Percentiles rank a stretch among this genome's conserved stretches.
Conservation (phyloP, 2,797 vertebrate species). For the Brachymystax lenok region DNA sequence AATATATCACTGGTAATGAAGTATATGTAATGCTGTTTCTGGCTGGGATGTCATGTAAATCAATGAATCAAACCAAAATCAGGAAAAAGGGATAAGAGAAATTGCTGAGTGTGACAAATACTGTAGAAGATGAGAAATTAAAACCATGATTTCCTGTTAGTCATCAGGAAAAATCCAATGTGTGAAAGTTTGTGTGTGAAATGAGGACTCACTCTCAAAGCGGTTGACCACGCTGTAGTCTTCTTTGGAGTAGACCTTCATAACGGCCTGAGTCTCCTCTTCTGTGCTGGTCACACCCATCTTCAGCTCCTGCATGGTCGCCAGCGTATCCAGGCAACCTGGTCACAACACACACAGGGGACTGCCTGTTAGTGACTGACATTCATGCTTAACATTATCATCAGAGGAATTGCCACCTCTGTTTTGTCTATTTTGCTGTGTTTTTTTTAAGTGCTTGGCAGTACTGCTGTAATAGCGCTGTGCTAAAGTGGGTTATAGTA, state of each 20-base stretch:
- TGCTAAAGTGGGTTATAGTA: not conserved
- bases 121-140: not conserved
- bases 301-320: slow-evolving; percentile 98
- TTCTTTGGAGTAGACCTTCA: slow-evolving; percentile 99
- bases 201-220: slow-evolving; percentile 90
- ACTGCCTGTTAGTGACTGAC: not conserved
- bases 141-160: not conserved
- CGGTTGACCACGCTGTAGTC: slow-evolving; percentile 98
- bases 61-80: not conserved
- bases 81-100: not conserved
- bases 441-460: not conserved
- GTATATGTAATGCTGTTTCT: not conserved
- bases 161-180: not conserved
- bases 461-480: not conserved
- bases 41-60: not conserved
- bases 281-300: slow-evolving; percentile 94
- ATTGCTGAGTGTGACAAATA: not conserved
- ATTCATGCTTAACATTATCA: not conserved
- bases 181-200: not conserved
- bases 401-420: not conserved
- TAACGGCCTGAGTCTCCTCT: slow-evolving; percentile 97
- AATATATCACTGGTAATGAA: not conserved
- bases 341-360: slow-evolving; percentile 7
- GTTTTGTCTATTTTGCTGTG: too few relatives aligned
- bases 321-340: slow-evolving; percentile 98